Conservation (phyloP, 1,140 invertebrate species). For the Drosophila pectinifera region DNA sequence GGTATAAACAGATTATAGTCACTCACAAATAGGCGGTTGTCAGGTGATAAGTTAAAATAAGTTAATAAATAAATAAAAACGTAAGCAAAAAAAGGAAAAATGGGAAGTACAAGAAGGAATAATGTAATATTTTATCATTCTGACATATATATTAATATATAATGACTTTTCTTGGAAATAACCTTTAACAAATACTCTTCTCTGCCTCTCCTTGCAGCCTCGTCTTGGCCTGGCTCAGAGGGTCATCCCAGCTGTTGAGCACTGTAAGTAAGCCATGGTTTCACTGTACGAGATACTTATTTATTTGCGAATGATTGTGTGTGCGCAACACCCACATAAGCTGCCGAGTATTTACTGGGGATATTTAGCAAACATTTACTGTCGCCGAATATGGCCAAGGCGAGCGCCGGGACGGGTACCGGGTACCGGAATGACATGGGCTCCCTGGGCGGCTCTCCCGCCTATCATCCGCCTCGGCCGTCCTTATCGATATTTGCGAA, state of each 20-base stretch:
- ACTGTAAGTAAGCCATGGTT: slow-evolving; percentile 41
- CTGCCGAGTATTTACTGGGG: slow-evolving; percentile 60
- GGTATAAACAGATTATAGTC: too few relatives aligned
- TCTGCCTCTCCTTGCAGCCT: not conserved
- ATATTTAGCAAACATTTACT: slow-evolving; percentile 73
- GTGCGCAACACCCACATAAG: slow-evolving; percentile 38
- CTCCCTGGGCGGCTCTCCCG: slow-evolving; percentile 5
- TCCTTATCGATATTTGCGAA: slow-evolving; percentile 76
- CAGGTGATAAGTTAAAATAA: too few relatives aligned
- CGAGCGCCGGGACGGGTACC: slow-evolving; percentile 4
- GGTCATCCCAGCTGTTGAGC: slow-evolving; percentile 2
- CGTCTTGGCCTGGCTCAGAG: not conserved
- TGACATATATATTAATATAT: too few relatives aligned
- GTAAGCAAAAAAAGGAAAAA: too few relatives aligned
- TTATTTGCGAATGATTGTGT: slow-evolving; percentile 42
- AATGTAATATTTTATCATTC: too few relatives aligned
- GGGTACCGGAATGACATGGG: slow-evolving; percentile 20
- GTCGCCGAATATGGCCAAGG: slow-evolving; percentile 50
- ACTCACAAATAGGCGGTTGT: too few relatives aligned
- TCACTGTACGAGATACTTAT: slow-evolving; percentile 48
- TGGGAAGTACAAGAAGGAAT: too few relatives aligned
- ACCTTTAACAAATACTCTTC: not conserved
- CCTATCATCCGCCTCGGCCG: slow-evolving; percentile 20
- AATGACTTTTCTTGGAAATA: not conserved
- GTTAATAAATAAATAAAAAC: too few relatives aligned